These are phyloP conservation scores for Corythoichthys haematopterus DNA, from an alignment of 2,113 vertebrate genomes.

Conservation along the genomic window DNA sequence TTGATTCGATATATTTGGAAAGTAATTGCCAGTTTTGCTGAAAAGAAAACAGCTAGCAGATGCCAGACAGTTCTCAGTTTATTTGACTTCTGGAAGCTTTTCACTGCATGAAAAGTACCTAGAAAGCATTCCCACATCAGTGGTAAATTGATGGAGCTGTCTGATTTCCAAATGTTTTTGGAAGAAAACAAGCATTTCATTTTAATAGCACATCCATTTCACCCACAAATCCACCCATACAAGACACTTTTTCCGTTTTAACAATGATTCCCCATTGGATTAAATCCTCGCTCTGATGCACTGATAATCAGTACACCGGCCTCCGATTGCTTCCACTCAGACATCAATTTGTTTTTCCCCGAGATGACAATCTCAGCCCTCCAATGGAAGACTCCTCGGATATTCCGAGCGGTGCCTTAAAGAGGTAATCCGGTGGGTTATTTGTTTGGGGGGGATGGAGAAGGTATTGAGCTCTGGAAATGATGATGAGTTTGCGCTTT, in stretches of 20 bases:
- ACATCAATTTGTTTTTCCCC: constrained; percentile 32
- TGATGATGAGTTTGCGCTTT: constrained; percentile 63
- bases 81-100: not conserved
- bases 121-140: not conserved
- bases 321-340: constrained; percentile 19
- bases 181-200: not conserved
- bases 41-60: constrained; percentile 8
- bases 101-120: not conserved
- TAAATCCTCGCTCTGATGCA: constrained; percentile 13
- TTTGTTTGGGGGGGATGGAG: constrained; percentile 34
- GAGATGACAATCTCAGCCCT: constrained; percentile 27
- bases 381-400: constrained; percentile 30
- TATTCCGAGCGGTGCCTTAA: constrained; percentile 65
- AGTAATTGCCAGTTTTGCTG: constrained; percentile 20
- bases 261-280: constrained; percentile 12
- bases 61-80: not conserved
- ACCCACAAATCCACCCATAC: constrained; percentile 1
- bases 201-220: not conserved
- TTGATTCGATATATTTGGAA: constrained; percentile 11
- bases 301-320: constrained; percentile 17
- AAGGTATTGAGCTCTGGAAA: constrained; percentile 55
- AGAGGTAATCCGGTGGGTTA: constrained; percentile 69
- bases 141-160: not conserved
- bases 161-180: constrained; percentile 17
- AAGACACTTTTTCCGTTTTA: not conserved